Evolutionary conservation across 2,113 vertebrate genomes (phyloP), one percentile per base, ranked within the genome.

Genomic region (Oreamnos americanus): DNA sequence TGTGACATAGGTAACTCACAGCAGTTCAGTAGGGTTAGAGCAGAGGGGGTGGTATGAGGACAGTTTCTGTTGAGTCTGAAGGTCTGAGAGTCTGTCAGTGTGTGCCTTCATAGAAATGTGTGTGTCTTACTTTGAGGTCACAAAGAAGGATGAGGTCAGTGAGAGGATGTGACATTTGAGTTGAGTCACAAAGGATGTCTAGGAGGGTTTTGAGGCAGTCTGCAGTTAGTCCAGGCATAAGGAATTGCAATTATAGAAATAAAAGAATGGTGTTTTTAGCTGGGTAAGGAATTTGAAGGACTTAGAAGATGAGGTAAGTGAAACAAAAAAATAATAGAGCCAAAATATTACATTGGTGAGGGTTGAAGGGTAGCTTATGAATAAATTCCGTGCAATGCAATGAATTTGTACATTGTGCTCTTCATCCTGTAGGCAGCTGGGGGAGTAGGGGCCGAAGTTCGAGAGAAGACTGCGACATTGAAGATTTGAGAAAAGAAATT

Each of bases 271-370:
- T 28, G 43, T 58, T 90, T 90, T n/a, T n/a, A 47, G 30, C 71
- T 62, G 45, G 26, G 5, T n/a, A 64, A 88, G 53, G 51, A 81
- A 82, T 45, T 96, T 25, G 71, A 95, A 67, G 30, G 79, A 47
- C 21, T 62, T 96, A n/a, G 36, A 90, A n/a, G 96, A 97, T 87
- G 90, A 83, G 90, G 87, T 97, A 82, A 97, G 94, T 96, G 55
- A 78, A 82, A 53, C 11, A 64, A 33, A 87, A 16, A 55, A 78
- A 58, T 53, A 96, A 83, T 19, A 33, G 21, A 25, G 45, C 30
- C 58, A 11, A 87, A 86, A 71, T 15, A 33, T 47, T 51, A 19
- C 6, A 13, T 45, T 30, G 28, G 36, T 51, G 33, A 91, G 36
- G 1, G 21, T 10, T 71, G 13, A 71, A 43, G 39, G 7, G 17